Evolutionary conservation across 1,140 invertebrate genomes (phyloP).

Genomic region (Drosophila sp.): DNA sequence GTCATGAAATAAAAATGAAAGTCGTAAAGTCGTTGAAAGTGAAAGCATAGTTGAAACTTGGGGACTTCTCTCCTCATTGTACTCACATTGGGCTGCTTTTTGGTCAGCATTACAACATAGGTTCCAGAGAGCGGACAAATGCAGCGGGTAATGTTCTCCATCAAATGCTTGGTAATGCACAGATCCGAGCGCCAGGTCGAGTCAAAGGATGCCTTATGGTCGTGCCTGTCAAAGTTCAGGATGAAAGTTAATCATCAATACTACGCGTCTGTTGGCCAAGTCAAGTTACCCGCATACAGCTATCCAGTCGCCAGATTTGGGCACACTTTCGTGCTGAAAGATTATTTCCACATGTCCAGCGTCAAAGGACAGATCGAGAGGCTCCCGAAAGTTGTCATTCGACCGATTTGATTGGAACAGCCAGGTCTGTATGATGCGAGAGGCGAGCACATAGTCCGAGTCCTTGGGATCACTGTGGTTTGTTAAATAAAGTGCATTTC

Average conservation of each 20-base stretch:
- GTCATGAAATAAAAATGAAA: slow-evolving; percentile 4
- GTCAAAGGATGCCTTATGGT: slow-evolving; percentile 82
- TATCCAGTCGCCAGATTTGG: slow-evolving; percentile 80
- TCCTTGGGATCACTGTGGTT: slow-evolving; percentile 87
- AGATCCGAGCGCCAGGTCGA: slow-evolving; percentile 84
- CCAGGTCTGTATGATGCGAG: slow-evolving; percentile 86
- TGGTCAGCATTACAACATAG: slow-evolving; percentile 87
- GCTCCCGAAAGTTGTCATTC: slow-evolving; percentile 75
- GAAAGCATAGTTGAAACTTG: slow-evolving; percentile 47
- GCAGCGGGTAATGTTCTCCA: slow-evolving; percentile 86
- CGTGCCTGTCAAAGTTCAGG: slow-evolving; percentile 61
- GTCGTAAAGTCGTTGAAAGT: slow-evolving; percentile 30
- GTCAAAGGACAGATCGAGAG: slow-evolving; percentile 79
- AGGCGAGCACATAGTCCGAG: slow-evolving; percentile 88
- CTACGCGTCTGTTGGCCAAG: background rate
- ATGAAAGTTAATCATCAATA: background rate
- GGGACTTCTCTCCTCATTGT: background rate
- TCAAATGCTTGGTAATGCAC: slow-evolving; percentile 85
- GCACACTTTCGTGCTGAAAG: slow-evolving; percentile 82
- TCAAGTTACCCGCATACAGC: slow-evolving; percentile 76
- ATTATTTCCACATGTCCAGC: slow-evolving; percentile 84
- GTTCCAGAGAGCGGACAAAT: slow-evolving; percentile 87
- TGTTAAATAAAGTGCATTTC: background rate
- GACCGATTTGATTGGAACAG: slow-evolving; percentile 84
- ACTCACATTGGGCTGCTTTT: slow-evolving; percentile 86